Conservation (phyloP, 2,888 invertebrate species). For the Coelogynopora nodosa region DNA sequence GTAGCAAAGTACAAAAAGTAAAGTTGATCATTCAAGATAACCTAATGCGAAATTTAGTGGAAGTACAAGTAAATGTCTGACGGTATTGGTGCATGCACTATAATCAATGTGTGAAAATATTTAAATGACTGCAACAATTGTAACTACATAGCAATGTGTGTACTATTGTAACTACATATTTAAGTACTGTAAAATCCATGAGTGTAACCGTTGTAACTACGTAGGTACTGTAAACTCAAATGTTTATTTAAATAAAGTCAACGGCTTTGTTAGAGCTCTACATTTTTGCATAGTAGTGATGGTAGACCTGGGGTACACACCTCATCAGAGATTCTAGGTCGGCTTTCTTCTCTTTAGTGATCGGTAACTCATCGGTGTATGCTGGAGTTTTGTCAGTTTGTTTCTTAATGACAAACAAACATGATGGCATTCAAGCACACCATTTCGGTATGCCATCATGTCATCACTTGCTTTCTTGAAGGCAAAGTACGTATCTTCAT, state of each 20-base stretch:
- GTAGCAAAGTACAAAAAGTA: slow-evolving; percentile 6
- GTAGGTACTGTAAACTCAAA: slow-evolving; percentile 11
- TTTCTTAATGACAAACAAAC: slow-evolving; percentile 19
- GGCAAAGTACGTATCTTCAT: background rate
- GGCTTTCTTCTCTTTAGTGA: background rate
- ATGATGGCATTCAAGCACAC: slow-evolving; percentile 9
- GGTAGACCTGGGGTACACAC: slow-evolving; percentile 20
- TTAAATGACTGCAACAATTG: background rate
- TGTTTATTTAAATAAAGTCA: slow-evolving; percentile 13
- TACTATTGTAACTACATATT: slow-evolving; percentile 18
- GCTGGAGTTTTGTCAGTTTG: slow-evolving; percentile 10
- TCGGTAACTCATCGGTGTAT: background rate
- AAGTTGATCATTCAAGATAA: background rate
- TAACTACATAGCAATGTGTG: slow-evolving; percentile 19
- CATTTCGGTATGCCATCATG: slow-evolving; percentile 21
- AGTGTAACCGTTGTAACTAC: slow-evolving; percentile 25
- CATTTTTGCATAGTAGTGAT: background rate
- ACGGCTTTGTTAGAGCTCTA: background rate
- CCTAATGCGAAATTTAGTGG: background rate
- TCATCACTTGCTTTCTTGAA: slow-evolving; percentile 28
- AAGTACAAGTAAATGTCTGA: slow-evolving; percentile 12
- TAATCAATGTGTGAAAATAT: background rate
- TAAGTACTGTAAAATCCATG: slow-evolving; percentile 27
- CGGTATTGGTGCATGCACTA: background rate
- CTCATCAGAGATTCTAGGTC: slow-evolving; percentile 19